Evolutionary conservation across 2,113 vertebrate species (phyloP).

Genomic region (Picathartes gymnocephalus): DNA sequence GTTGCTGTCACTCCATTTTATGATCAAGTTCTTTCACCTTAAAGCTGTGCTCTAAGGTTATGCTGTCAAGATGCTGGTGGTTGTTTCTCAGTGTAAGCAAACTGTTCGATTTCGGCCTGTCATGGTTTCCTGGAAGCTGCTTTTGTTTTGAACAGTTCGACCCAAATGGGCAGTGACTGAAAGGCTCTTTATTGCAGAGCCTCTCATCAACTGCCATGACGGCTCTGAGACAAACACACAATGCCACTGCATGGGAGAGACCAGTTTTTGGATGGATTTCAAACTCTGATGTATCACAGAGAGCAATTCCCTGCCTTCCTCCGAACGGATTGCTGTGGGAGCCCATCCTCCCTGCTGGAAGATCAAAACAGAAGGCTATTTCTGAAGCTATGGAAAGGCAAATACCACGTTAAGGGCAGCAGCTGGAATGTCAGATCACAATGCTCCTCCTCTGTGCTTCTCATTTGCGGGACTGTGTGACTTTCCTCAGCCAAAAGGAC

Average conservation of each 20-base stretch:
- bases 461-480: not conserved
- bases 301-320: constrained; percentile 24
- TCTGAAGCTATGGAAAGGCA: constrained; percentile 6
- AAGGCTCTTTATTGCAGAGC: constrained; percentile 49
- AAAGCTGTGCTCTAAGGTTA: constrained; percentile 38
- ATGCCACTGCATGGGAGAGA: constrained; percentile 18
- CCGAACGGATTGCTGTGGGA: not conserved
- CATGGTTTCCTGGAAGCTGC: constrained; percentile 42
- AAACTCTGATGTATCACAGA: not conserved
- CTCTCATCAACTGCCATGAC: constrained; percentile 58
- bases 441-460: not conserved
- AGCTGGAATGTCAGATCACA: not conserved
- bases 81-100: not conserved
- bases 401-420: not conserved
- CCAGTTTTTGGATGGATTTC: constrained; percentile 44
- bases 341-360: not conserved
- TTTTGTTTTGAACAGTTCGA: constrained; percentile 41
- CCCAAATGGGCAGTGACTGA: constrained; percentile 50
- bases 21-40: constrained; percentile 46
- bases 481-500: not conserved
- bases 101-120: not conserved
- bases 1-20: not conserved
- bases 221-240: constrained; percentile 49
- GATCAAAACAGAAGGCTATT: constrained; percentile 29
- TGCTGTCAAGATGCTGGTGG: not conserved